Conservation (phyloP, 1,140 invertebrate species). For the Carcinoscorpius rotundicauda region DNA sequence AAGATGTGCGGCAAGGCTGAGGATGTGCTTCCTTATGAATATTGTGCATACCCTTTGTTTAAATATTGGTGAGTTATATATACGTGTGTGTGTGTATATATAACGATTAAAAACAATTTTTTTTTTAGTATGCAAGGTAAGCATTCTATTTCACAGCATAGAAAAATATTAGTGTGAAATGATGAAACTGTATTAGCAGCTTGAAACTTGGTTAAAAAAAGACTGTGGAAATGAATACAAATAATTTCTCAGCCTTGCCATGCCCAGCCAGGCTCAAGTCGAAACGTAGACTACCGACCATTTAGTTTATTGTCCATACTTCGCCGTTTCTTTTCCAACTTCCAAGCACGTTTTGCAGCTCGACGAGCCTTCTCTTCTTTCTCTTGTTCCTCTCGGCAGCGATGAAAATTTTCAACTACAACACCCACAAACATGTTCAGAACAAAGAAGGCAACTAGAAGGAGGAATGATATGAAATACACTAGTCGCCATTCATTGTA, state of each 20-base stretch:
- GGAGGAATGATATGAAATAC: slow-evolving; percentile 97
- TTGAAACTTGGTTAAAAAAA: slow-evolving; percentile 5
- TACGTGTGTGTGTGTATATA: too few relatives aligned
- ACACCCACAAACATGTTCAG: slow-evolving; percentile 99
- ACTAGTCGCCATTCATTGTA: slow-evolving; percentile 98
- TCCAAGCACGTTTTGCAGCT: slow-evolving; percentile 80
- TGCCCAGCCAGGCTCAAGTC: too few relatives aligned
- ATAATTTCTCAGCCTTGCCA: too few relatives aligned
- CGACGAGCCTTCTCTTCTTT: slow-evolving; percentile 91
- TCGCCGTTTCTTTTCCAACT: slow-evolving; percentile 89
- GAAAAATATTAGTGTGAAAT: not conserved
- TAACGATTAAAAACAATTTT: too few relatives aligned
- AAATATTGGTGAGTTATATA: too few relatives aligned
- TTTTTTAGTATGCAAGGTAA: too few relatives aligned
- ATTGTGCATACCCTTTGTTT: too few relatives aligned
- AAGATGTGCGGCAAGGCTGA: too few relatives aligned
- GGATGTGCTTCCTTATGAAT: too few relatives aligned
- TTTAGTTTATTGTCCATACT: slow-evolving; percentile 45
- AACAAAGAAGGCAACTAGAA: slow-evolving; percentile 97
- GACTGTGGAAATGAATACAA: too few relatives aligned
- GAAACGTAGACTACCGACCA: too few relatives aligned
- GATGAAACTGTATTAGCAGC: not conserved
- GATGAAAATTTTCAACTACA: slow-evolving; percentile 98
- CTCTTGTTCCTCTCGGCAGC: slow-evolving; percentile 96
- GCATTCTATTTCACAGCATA: not conserved